Evolutionary conservation across 2,113 vertebrate species (phyloP).

Genomic region (Mesoclemmys tuberculata): DNA sequence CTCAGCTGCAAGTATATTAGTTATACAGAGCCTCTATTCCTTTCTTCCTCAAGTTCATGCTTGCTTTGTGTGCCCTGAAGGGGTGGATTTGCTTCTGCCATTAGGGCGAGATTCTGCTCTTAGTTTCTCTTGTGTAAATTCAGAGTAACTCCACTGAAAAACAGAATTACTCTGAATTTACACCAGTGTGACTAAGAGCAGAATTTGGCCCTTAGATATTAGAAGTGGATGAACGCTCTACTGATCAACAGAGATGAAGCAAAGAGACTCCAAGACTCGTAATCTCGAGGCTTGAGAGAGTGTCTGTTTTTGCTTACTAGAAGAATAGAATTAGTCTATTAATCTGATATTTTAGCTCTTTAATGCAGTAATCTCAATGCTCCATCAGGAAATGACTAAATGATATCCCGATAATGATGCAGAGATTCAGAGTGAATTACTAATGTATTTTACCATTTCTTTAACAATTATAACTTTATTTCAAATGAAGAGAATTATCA

Average conservation of each 20-base stretch:
- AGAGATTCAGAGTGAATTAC: constrained; percentile 15
- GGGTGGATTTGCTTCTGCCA: neutral
- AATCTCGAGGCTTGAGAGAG: accelerated
- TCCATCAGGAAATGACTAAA: constrained; percentile 17
- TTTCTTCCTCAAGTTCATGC: neutral
- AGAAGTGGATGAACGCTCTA: neutral
- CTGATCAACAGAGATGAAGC: neutral
- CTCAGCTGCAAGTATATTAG: neutral
- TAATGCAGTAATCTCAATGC: neutral
- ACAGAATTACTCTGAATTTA: neutral
- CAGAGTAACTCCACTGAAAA: neutral
- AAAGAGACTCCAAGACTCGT: neutral
- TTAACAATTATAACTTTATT: constrained; percentile 38
- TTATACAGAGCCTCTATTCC: neutral
- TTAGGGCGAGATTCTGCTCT: neutral
- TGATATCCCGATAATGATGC: neutral
- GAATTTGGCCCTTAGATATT: neutral
- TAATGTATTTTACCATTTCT: constrained; percentile 44
- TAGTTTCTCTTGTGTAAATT: accelerated
- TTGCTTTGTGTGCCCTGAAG: neutral
- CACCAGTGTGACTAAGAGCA: neutral
- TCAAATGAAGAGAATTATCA: constrained; percentile 27
- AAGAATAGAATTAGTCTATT: neutral
- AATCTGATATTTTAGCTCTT: constrained; percentile 21
- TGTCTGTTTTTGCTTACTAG: neutral